A percentile compares a stretch with the other conserved stretches of the same genome.
phyloP scores from a whole-genome alignment of 2,113 vertebrate species.

The Gymnobelideus leadbeateri region DNA sequence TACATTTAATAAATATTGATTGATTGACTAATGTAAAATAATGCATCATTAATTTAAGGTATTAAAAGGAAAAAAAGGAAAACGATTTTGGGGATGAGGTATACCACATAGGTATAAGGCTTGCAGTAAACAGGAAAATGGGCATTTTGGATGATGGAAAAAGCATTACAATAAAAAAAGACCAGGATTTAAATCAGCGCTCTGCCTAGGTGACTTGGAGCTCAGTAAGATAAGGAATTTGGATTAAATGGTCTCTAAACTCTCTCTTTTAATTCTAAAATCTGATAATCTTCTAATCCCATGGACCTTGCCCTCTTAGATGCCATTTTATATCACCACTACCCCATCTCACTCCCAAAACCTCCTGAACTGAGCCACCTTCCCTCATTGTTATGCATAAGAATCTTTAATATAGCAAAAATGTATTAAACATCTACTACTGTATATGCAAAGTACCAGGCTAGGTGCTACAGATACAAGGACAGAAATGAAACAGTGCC shows the following conservation, averaged over 20 bases:
- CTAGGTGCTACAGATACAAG: background rate
- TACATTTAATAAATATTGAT: background rate
- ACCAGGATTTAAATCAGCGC: background rate
- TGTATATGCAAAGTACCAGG: background rate
- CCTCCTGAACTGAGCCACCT: background rate
- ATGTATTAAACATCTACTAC: background rate
- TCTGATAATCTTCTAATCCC: background rate
- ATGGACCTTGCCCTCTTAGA: background rate
- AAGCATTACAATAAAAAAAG: background rate
- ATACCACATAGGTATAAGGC: background rate
- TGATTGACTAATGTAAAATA: slow-evolving; percentile 13
- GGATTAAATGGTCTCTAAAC: background rate
- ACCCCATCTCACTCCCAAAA: background rate
- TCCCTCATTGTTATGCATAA: background rate
- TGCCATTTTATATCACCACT: background rate
- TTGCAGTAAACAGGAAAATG: background rate
- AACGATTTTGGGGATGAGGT: background rate
- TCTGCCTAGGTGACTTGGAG: background rate
- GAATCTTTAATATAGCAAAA: background rate
- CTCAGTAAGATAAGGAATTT: background rate
- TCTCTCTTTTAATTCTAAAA: background rate
- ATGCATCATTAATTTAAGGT: slow-evolving; percentile 10
- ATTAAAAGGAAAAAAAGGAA: slow-evolving; percentile 3
- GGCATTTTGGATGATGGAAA: background rate
- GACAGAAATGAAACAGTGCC: background rate